Evolutionary conservation across 1,140 invertebrate species (phyloP), one percentile per base, ranked within the genome.

Genomic region (Eufriesea mexicana): DNA sequence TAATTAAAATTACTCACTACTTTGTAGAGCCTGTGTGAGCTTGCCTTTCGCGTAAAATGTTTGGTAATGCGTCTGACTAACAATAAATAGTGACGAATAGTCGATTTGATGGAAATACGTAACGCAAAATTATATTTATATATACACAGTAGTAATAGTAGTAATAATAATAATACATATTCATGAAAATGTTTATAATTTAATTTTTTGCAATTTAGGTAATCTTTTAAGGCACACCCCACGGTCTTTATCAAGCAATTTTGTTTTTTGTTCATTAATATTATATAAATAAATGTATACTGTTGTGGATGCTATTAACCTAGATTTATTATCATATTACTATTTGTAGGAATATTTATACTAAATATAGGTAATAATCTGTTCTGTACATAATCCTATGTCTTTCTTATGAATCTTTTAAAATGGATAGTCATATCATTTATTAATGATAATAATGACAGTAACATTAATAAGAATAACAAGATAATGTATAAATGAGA

Each of bases 351-450:
- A 90, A 93, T 93, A 85, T 91, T 91, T 78, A 86, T 87, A 86
- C 90, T 93, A 92, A 91, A 89, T 91, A 89, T 92, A 92, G 89
- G 89, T 92, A 93, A 93, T 94, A 89, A 94, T 93, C 91, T 92
- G 91, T 92, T 93, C 92, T 94, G 94, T 94, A 94, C 94, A 94
- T 93, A 93, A 93, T 90, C 90, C 91, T 94, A 93, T 93, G 91
- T 93, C 88, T 90, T 93, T 92, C 84, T 91, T 91, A 93, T 89
- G 87, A 91, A 89, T 93, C 83, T 84, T 90, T 90, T 92, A 92
- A 85, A 89, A 86, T 90, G 87, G 79, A 91, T 93, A 93, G 86
- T 92, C 72, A 83, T 93, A 92, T 87, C 85, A 89, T 90, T 92
- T 91, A 89, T 86, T 93, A 89, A 93, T 92, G 89, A 91, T 92